Conservation (phyloP, 2,797 vertebrate species). For the Oreonectes daqikongensis region DNA sequence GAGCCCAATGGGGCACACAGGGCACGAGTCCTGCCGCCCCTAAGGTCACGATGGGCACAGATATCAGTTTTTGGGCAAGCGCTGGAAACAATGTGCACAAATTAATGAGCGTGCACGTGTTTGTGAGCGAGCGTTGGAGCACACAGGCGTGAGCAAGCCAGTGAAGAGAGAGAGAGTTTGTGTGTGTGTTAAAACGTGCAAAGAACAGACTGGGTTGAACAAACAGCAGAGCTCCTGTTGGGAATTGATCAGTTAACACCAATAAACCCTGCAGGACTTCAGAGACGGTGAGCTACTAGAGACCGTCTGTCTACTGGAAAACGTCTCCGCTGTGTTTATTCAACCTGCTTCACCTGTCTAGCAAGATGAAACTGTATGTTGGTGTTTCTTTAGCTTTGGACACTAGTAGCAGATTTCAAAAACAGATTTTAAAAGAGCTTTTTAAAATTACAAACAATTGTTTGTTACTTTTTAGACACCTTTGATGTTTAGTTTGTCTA, state of each 20-base stretch:
- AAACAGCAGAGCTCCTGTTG: constrained; percentile 49
- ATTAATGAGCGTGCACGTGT: neutral
- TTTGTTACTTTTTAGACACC: too few relatives aligned
- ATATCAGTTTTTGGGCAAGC: constrained; percentile 20
- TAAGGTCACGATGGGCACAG: constrained; percentile 28
- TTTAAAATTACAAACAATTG: too few relatives aligned
- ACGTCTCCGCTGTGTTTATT: constrained; percentile 43
- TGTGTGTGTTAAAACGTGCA: constrained; percentile 31
- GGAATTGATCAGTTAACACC: constrained; percentile 56
- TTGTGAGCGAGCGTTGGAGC: neutral
- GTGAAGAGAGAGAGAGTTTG: constrained; percentile 33
- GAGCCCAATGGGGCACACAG: constrained; percentile 2
- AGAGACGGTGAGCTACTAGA: constrained; percentile 16
- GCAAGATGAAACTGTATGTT: neutral
- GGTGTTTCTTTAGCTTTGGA: neutral
- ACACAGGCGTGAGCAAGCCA: neutral
- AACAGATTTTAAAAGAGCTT: too few relatives aligned
- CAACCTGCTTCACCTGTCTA: constrained; percentile 28
- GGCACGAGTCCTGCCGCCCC: constrained; percentile 33
- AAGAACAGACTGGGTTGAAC: constrained; percentile 40
- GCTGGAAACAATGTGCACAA: constrained; percentile 6
- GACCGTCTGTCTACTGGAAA: constrained; percentile 11
- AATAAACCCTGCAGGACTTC: constrained; percentile 54
- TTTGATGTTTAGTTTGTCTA: too few relatives aligned
- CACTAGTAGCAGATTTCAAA: neutral